These are phyloP conservation scores for Megaptera novaeangliae DNA, from an alignment of 2,113 vertebrate species.

Conservation along the genomic window DNA sequence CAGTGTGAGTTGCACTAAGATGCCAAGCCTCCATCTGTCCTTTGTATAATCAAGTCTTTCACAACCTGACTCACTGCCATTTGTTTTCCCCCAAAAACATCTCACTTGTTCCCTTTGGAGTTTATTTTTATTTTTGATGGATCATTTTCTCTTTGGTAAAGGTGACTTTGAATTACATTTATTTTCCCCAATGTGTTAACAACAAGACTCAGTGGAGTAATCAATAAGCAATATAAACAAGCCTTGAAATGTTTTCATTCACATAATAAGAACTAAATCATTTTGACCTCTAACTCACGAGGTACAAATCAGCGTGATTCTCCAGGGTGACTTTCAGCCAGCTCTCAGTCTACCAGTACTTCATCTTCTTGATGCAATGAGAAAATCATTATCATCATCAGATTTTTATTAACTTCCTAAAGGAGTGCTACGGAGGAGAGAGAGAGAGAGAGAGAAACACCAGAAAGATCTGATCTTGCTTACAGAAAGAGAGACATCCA, in stretches of 20 bases:
- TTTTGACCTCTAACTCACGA: constrained; percentile 29
- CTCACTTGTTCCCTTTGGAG: not conserved
- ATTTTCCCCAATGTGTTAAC: constrained; percentile 14
- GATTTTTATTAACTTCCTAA: constrained; percentile 38
- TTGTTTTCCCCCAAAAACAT: not conserved
- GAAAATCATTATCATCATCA: constrained; percentile 23
- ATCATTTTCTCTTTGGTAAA: constrained; percentile 50
- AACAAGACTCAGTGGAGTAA: constrained; percentile 36
- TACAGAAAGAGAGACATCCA: not conserved
- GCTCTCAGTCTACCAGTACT: not conserved
- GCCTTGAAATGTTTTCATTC: constrained; percentile 46
- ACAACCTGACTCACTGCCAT: not conserved
- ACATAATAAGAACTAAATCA: constrained; percentile 51
- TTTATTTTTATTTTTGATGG: constrained; percentile 15
- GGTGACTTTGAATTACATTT: constrained; percentile 51
- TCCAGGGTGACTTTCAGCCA: constrained; percentile 26
- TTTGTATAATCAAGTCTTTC: not conserved
- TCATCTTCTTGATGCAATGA: constrained; percentile 34
- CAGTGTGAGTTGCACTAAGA: not conserved
- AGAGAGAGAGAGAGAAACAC: not conserved
- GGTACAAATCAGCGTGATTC: not conserved
- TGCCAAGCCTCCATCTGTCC: not conserved
- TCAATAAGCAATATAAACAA: constrained; percentile 51
- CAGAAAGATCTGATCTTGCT: not conserved
- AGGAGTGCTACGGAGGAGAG: not conserved